These are phyloP conservation scores for Elachura formosa DNA, from an alignment of 2,113 vertebrate species.

Conservation along the genomic window DNA sequence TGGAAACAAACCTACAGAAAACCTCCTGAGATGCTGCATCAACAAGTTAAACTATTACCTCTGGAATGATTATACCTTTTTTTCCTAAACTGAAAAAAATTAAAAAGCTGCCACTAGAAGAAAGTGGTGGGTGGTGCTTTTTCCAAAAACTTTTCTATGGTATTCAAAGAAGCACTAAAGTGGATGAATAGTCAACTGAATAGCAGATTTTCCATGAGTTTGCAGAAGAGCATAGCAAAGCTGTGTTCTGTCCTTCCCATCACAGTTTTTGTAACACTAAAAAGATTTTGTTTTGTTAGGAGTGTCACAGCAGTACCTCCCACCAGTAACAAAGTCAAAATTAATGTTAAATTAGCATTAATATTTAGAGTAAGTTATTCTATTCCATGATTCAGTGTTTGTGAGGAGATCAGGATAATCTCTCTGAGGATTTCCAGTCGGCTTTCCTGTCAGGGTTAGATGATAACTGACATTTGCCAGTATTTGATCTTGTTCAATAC, in stretches of 20 bases:
- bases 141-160: not conserved
- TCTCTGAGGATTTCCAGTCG: not conserved
- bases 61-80: not conserved
- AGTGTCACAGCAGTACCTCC: not conserved
- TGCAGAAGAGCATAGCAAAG: not conserved
- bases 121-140: not conserved
- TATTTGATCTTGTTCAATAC: not conserved
- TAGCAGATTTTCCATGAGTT: not conserved
- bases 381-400: constrained; percentile 14
- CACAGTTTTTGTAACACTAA: not conserved
- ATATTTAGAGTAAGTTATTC: constrained; percentile 15
- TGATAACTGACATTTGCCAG: not conserved
- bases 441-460: not conserved
- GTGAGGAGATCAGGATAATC: constrained; percentile 9
- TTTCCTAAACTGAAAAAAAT: not conserved
- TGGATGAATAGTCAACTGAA: not conserved
- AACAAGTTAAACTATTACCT: not conserved
- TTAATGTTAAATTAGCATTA: constrained; percentile 7
- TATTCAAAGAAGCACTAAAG: not conserved
- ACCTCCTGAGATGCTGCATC: not conserved
- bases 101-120: not conserved
- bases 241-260: not conserved
- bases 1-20: not conserved
- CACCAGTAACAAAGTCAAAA: constrained; percentile 16
- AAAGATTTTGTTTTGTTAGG: not conserved